Evolutionary conservation across 2,888 invertebrate genomes (phyloP), one percentile per base, ranked within the genome.

Genomic region (Dorcus hopei): DNA sequence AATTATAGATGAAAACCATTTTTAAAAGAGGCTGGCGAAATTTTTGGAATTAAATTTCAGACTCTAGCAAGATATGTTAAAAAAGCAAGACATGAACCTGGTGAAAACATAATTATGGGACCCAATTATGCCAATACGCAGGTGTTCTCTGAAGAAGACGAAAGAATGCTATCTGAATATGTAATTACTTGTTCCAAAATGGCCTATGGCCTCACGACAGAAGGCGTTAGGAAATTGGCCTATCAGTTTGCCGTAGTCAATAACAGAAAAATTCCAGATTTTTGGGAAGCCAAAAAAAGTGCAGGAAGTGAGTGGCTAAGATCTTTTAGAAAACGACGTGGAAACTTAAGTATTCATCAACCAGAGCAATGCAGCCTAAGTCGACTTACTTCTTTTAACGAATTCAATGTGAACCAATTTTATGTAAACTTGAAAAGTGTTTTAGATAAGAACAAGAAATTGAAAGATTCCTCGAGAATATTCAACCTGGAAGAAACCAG

Each of bases 211-310:
- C 45, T 57, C 42, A 52, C 52, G 23, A 57, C 52, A 49, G 49
- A 38, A 19, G 49, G 45, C 59, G 33, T 50, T 38, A 58, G 42
- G 58, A 49, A 41, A 11, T n/a, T n/a, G n/a, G n/a, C n/a, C n/a
- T n/a, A n/a, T 45, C 65, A 19, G 63, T 62, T 59, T 62, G 63
- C 65, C 16, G 42, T 57, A 8, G 47, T 8, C 23, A 61, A 63
- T 55, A 57, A 62, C 50, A 52, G 56, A 40, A 61, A 47, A 45
- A 53, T 65, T 39, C 59, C 61, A 39, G 41, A 33, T 16, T 52
- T 52, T 33, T 67, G 61, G 65, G 16, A 38, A 11, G 52, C 16
- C 43, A 59, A 40, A 14, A 33, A 59, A 49, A 45, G 42, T 19
- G 65, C 63, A 52, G 57, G 52, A 9, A 40, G 33, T 9, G 57